Base-by-base conservation (phyloP, 2,113 vertebrate genomes). In the Corvus hawaiiensis region DNA sequence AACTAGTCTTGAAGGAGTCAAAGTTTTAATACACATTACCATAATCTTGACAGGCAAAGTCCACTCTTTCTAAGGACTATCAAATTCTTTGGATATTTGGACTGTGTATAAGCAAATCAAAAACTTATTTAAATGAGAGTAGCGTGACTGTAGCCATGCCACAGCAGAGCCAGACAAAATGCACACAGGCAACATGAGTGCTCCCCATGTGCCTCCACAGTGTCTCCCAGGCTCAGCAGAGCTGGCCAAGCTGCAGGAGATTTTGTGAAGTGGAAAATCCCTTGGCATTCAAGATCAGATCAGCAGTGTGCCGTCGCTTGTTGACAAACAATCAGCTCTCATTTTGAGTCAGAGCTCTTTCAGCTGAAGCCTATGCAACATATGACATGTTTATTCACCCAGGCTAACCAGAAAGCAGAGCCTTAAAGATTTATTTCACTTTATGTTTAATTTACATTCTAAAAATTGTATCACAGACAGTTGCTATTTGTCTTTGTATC, bases 121-220 rank as follows among this genome's bases (percentile, higher is more conserved):
- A 33, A 79, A 39, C 28, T 74, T 26, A 26, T 10, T 44, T 46
- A 37, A 94, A 16, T 30, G 17, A 54, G 12, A 75, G 7, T 12
- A 73, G 33, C 0, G 1, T 43, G 55, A 27, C 39, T 52, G 33
- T 46, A 74, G 33, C 35, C 55, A 7, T 61, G 75, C 19, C 43
- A 37, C 16, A 18, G 24, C 21, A 71, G 61, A 77, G 21, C 7
- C 35, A 67, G 59, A 27, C 2, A 1, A 37, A 82, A 55, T 3
- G 11, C 46, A 10, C 1, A 0, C 14, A 84, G 39, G 32, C 43
- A 63, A 28, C 1, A 1, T 1, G 3, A 41, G 48, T 89, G 27
- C 10, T 92, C 41, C 39, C 11, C 0, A 0, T 9, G n/a, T 35
- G 41, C 14, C 43, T 52, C 48, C 69, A 39, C 6, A 67, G 13